phyloP scores from a whole-genome alignment of 2,888 invertebrate species.

The Mythimna albipuncta region DNA sequence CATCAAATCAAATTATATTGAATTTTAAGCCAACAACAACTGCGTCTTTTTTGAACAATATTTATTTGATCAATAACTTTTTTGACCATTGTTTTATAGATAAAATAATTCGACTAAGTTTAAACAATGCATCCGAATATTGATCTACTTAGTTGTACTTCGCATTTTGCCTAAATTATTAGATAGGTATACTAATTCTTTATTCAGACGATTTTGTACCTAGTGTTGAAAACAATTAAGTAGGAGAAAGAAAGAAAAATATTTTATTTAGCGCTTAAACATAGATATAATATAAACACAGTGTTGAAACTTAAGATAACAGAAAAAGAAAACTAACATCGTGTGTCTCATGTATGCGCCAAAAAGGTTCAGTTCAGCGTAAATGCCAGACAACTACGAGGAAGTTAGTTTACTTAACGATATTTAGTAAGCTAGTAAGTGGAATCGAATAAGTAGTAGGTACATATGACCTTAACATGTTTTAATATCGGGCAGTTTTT shows the following conservation, averaged over 20 bases:
- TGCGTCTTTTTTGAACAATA: neutral
- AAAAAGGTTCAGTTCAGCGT: no score
- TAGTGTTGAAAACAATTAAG: neutral
- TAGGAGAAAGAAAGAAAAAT: neutral
- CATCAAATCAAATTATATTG: constrained; percentile 12
- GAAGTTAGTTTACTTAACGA: no score
- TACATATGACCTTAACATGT: neutral
- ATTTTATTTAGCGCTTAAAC: no score
- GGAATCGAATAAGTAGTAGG: neutral
- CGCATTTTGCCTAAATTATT: neutral
- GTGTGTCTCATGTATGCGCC: no score
- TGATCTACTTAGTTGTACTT: neutral
- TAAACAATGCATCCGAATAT: neutral
- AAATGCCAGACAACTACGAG: no score
- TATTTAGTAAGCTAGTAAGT: neutral
- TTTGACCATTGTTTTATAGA: neutral
- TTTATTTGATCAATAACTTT: neutral
- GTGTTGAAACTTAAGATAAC: no score
- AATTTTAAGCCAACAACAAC: constrained; percentile 6
- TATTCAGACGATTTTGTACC: neutral
- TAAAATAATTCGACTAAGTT: neutral
- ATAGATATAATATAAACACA: no score
- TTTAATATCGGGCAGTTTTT: neutral
- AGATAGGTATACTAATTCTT: neutral
- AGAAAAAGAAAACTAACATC: no score